Evolutionary conservation across 53 echinoderm and acorn worm species (phyloP).

Genomic region (Astropecten irregularis): DNA sequence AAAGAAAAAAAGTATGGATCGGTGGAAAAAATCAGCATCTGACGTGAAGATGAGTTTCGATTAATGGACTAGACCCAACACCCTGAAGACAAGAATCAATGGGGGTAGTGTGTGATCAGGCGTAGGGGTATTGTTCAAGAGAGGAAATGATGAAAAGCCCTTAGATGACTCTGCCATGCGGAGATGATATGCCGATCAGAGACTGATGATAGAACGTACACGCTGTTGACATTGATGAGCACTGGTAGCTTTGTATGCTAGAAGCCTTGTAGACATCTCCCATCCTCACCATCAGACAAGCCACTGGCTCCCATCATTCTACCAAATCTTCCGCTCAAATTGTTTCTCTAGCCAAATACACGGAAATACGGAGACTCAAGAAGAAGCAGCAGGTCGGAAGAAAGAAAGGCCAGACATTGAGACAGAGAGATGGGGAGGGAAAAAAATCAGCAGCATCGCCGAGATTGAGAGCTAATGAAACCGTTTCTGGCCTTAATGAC

Average conservation of each 20-base stretch:
- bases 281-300: too few relatives aligned
- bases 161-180: too few relatives aligned
- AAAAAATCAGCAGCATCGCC: neutral
- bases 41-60: neutral
- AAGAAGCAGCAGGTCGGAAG: neutral
- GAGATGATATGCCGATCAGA: too few relatives aligned
- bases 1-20: neutral
- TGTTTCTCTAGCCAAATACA: neutral
- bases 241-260: too few relatives aligned
- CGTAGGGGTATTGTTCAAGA: neutral
- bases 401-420: neutral
- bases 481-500: conserved; percentile 35
- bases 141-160: neutral
- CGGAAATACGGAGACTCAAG: neutral
- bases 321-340: neutral
- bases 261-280: too few relatives aligned
- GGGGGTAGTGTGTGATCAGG: neutral
- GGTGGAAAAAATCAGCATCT: neutral
- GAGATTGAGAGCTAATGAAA: too few relatives aligned
- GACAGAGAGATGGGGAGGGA: neutral
- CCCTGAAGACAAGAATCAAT: neutral
- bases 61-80: neutral
- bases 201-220: too few relatives aligned
- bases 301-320: too few relatives aligned
- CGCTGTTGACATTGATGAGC: too few relatives aligned